These are phyloP conservation scores for Trichosurus vulpecula DNA, from an alignment of 2,797 vertebrate genomes.

Conservation along the genomic window DNA sequence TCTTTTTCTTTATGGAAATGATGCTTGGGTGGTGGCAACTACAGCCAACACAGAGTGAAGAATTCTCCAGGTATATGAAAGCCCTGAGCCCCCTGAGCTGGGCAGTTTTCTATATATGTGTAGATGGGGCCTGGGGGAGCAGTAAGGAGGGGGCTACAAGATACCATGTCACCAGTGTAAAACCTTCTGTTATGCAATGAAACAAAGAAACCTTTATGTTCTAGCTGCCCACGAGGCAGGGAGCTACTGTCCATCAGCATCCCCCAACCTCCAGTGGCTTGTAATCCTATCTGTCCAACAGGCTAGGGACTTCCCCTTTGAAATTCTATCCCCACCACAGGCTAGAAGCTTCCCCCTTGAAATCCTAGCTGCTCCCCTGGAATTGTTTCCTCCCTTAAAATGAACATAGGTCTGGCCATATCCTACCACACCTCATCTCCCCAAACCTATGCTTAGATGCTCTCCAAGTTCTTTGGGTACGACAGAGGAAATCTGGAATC, in stretches of 20 bases:
- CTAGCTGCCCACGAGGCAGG: background rate
- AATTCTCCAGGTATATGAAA: background rate
- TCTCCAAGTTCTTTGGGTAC: background rate
- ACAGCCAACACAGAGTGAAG: background rate
- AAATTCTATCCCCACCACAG: too few relatives aligned
- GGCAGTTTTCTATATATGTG: background rate
- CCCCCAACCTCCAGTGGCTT: background rate
- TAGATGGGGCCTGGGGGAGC: background rate
- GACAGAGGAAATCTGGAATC: background rate
- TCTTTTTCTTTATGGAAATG: background rate
- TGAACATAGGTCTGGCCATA: background rate
- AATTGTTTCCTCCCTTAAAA: background rate
- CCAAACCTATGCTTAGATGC: background rate
- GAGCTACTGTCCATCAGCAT: background rate
- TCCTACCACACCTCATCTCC: background rate
- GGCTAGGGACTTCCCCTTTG: background rate
- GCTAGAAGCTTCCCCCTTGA: background rate
- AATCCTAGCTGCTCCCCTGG: background rate
- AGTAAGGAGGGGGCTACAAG: background rate
- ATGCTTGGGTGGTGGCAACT: background rate
- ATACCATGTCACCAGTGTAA: background rate
- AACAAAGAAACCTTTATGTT: background rate
- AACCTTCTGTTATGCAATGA: background rate
- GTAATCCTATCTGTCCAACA: background rate
- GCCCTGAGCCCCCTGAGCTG: background rate